These are phyloP conservation scores for Dasysyrphus albostriatus DNA, from an alignment of 2,888 invertebrate genomes.

Conservation along the genomic window DNA sequence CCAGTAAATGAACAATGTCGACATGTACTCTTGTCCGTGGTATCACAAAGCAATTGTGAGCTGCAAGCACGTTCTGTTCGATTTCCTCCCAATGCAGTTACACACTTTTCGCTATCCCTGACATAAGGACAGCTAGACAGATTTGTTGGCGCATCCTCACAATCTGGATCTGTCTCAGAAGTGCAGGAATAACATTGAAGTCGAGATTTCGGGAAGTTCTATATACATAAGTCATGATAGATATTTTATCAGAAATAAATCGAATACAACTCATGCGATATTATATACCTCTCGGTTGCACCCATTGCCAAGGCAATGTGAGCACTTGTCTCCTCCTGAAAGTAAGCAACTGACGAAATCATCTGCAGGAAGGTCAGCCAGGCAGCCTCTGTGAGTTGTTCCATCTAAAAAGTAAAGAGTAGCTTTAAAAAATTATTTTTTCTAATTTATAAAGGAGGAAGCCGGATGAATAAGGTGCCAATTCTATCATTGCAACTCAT, in stretches of 20 bases:
- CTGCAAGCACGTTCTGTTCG: constrained; percentile 81
- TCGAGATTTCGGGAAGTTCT: constrained; percentile 81
- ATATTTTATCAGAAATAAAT: background rate
- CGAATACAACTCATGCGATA: background rate
- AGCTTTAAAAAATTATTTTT: background rate
- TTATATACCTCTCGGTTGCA: constrained; percentile 80
- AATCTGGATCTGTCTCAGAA: constrained; percentile 78
- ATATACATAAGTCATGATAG: constrained; percentile 75
- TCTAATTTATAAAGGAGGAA: no score
- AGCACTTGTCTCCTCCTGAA: constrained; percentile 78
- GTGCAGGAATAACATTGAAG: constrained; percentile 80
- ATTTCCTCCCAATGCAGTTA: constrained; percentile 77
- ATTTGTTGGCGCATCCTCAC: constrained; percentile 79
- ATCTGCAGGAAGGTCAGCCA: constrained; percentile 77
- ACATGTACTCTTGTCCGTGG: constrained; percentile 78
- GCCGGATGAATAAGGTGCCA: no score
- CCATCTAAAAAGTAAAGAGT: constrained; percentile 77
- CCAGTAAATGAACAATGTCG: constrained; percentile 79
- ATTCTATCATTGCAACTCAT: no score
- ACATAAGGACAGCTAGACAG: constrained; percentile 77
- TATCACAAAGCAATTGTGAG: constrained; percentile 78
- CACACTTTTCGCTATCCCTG: constrained; percentile 78
- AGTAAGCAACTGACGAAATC: constrained; percentile 79
- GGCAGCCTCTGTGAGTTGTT: constrained; percentile 79
- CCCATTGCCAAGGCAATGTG: constrained; percentile 77